Conservation (phyloP, 37 sponge, comb jelly and placozoan genomes). For the Aplysina aerophoba region DNA sequence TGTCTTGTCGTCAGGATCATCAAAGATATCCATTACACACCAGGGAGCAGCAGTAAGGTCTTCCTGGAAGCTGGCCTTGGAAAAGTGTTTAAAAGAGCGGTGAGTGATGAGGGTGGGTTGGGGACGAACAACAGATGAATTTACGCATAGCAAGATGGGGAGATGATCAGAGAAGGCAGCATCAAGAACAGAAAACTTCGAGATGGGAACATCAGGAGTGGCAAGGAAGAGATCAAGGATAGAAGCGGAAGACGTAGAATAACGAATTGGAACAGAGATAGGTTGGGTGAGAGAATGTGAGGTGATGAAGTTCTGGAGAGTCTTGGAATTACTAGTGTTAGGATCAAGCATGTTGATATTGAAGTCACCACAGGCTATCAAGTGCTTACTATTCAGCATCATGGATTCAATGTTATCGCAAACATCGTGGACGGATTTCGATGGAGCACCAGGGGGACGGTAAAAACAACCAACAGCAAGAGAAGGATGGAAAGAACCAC, state of each 20-base stretch:
- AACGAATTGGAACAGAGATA: not conserved
- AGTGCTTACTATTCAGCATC: not conserved
- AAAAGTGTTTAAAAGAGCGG: not conserved
- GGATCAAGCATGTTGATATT: not conserved
- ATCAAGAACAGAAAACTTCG: conserved; percentile 11
- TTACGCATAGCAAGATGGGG: not conserved
- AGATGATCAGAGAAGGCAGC: conserved; percentile 2
- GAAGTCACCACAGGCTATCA: conserved; percentile 20
- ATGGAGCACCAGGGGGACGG: not conserved
- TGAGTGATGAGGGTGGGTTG: not conserved
- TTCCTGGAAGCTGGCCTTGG: not conserved
- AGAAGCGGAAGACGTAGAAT: not conserved
- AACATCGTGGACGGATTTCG: not conserved
- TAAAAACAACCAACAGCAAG: not conserved
- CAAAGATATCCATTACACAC: not conserved
- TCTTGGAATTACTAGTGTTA: not conserved
- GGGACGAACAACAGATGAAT: not conserved
- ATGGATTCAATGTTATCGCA: not conserved
- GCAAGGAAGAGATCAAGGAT: conserved; percentile 1
- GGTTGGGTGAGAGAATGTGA: not conserved
- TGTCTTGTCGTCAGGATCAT: not conserved
- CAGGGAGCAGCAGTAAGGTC: not conserved
- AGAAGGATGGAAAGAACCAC: not conserved
- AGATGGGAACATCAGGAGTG: not conserved
- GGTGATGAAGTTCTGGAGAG: not conserved